Evolutionary conservation across 1,140 invertebrate species (phyloP).

Genomic region (Drosophila pseudoananassae): DNA sequence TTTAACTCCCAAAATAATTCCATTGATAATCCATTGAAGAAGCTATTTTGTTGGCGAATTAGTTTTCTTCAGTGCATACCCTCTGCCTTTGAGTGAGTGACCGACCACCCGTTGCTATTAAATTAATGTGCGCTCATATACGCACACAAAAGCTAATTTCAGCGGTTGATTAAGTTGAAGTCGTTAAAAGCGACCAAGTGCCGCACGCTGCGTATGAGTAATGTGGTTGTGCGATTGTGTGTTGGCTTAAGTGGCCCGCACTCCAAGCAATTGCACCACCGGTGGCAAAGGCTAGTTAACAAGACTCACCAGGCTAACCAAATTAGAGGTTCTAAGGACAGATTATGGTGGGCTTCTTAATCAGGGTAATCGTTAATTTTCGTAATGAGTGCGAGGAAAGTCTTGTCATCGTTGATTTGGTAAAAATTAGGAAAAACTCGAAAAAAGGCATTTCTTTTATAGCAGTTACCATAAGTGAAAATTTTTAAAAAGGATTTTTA

Average conservation of each 20-base stretch:
- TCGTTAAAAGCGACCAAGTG: slow-evolving; percentile 77
- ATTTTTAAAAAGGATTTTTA: background rate
- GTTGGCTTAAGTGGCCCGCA: slow-evolving; percentile 55
- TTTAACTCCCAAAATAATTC: background rate
- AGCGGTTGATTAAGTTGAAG: slow-evolving; percentile 81
- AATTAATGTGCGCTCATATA: slow-evolving; percentile 81
- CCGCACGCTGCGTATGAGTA: slow-evolving; percentile 78
- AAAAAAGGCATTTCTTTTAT: too few species aligned
- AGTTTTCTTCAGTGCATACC: slow-evolving; percentile 14
- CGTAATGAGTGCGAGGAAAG: background rate
- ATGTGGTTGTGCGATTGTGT: slow-evolving; percentile 43
- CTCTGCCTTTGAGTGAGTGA: slow-evolving; percentile 20
- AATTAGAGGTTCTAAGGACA: slow-evolving; percentile 32
- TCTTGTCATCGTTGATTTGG: background rate
- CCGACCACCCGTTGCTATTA: slow-evolving; percentile 67
- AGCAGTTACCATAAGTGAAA: too few species aligned
- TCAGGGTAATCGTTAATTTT: slow-evolving; percentile 13
- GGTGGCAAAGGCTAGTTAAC: slow-evolving; percentile 15
- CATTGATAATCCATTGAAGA: background rate
- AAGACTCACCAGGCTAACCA: slow-evolving; percentile 16
- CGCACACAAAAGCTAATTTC: slow-evolving; percentile 81
- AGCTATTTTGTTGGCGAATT: too few species aligned
- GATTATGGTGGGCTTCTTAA: slow-evolving; percentile 25
- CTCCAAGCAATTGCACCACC: slow-evolving; percentile 13
- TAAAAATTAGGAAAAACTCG: background rate